phyloP scores from a whole-genome alignment of 2,113 vertebrate species.

The Nyctibius bracteatus region DNA sequence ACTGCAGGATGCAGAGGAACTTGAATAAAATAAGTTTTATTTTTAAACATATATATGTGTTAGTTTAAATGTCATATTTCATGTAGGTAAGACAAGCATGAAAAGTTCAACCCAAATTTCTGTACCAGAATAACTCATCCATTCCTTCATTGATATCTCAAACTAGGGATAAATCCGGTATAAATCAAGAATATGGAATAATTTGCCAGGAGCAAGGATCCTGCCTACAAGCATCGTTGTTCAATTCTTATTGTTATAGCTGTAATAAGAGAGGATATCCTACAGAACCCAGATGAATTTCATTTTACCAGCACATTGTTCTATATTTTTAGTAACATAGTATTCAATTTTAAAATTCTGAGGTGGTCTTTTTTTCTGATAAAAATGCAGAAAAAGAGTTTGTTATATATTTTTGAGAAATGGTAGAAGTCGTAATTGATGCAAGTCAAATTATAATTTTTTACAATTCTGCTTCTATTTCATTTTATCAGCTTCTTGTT shows the following conservation, averaged over 20 bases:
- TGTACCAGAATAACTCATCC: neutral
- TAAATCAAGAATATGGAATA: neutral
- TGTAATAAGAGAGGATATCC: neutral
- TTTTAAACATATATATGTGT: neutral
- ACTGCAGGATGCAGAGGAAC: neutral
- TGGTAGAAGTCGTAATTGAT: neutral
- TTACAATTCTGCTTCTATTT: neutral
- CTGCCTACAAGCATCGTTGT: neutral
- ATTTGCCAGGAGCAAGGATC: neutral
- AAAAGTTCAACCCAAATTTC: neutral
- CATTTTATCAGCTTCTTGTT: neutral
- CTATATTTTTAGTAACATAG: neutral
- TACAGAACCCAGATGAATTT: neutral
- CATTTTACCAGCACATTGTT: neutral
- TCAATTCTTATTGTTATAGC: neutral
- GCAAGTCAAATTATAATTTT: neutral
- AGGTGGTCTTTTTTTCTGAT: neutral
- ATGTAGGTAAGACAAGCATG: neutral
- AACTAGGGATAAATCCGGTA: neutral
- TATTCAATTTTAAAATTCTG: neutral
- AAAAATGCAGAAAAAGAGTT: neutral
- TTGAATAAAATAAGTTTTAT: neutral
- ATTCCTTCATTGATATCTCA: neutral
- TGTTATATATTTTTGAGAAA: neutral
- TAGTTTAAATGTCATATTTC: neutral